These are phyloP conservation scores for Gouania willdenowi DNA, from an alignment of 2,797 vertebrate genomes.

Conservation along the genomic window DNA sequence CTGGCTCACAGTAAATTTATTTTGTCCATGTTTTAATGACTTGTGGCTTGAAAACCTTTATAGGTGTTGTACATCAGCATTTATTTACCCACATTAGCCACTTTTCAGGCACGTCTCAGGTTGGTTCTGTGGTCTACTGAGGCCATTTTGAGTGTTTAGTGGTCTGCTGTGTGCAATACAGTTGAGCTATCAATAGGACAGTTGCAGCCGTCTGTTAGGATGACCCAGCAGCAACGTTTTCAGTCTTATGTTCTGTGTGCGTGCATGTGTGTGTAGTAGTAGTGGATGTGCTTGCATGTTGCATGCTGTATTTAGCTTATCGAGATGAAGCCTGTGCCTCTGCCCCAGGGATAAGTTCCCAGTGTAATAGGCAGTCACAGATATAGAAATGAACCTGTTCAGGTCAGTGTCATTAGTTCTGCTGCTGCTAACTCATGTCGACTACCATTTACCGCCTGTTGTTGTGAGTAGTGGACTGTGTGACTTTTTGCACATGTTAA, in stretches of 20 bases:
- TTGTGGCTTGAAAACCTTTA: too few species aligned
- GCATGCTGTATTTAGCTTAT: slow-evolving; percentile 70
- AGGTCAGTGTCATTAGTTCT: slow-evolving; percentile 16
- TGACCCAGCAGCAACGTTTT: slow-evolving; percentile 65
- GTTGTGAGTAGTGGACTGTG: slow-evolving; percentile 16
- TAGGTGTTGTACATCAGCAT: too few species aligned
- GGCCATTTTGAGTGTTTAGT: slow-evolving; percentile 58
- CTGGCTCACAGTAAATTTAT: too few species aligned
- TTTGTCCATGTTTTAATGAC: too few species aligned
- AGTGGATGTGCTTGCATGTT: not conserved
- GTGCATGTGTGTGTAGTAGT: slow-evolving; percentile 5
- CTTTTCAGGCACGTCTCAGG: slow-evolving; percentile 5
- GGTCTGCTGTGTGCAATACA: slow-evolving; percentile 40
- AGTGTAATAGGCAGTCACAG: slow-evolving; percentile 36
- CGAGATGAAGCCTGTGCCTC: slow-evolving; percentile 54
- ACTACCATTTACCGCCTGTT: slow-evolving; percentile 10
- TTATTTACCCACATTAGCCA: too few species aligned
- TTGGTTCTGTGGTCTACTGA: too few species aligned
- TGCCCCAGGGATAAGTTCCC: slow-evolving; percentile 47
- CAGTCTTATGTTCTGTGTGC: slow-evolving; percentile 51
- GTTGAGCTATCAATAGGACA: slow-evolving; percentile 68
- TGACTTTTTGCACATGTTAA: slow-evolving; percentile 11
- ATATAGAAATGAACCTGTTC: slow-evolving; percentile 35
- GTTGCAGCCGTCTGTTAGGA: slow-evolving; percentile 65
- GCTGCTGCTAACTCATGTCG: slow-evolving; percentile 7